Conservation (phyloP, 2,888 invertebrate species). For the Andrena flavipes region DNA sequence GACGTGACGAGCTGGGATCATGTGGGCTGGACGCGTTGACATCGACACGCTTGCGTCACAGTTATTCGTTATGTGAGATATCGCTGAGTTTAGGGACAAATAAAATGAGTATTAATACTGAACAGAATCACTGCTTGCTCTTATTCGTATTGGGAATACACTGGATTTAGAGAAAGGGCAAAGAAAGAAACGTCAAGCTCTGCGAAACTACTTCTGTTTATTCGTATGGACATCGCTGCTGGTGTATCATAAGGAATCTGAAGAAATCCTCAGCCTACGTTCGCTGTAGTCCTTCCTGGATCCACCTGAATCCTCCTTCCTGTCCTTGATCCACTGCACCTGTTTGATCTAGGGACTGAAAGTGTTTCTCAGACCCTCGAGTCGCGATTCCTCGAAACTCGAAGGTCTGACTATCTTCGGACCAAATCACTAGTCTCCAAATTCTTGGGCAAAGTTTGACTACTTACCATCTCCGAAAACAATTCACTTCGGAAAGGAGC, state of each 20-base stretch:
- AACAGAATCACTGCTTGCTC: neutral
- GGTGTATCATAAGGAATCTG: constrained; percentile 4
- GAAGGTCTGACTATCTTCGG: neutral
- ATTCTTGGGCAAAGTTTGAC: neutral
- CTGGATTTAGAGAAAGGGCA: neutral
- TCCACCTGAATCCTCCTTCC: neutral
- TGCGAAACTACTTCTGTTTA: constrained; percentile 30
- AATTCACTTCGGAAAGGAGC: too few relatives aligned
- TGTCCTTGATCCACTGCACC: neutral
- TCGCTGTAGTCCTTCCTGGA: neutral
- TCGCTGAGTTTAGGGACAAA: constrained; percentile 26
- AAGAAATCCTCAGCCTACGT: neutral
- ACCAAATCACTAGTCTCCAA: neutral
- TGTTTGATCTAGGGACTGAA: neutral
- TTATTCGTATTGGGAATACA: neutral
- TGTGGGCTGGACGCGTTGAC: constrained; percentile 18
- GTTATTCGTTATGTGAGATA: constrained; percentile 30
- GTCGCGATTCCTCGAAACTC: neutral
- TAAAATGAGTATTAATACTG: constrained; percentile 30
- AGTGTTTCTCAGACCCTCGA: neutral
- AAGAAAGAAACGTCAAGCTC: constrained; percentile 21
- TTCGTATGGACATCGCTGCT: constrained; percentile 23
- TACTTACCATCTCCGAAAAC: constrained; percentile 10
- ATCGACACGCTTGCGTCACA: constrained; percentile 28
- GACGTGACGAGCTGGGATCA: neutral